Conservation (phyloP, 2,113 vertebrate species). For the Coracopsis vasa region DNA sequence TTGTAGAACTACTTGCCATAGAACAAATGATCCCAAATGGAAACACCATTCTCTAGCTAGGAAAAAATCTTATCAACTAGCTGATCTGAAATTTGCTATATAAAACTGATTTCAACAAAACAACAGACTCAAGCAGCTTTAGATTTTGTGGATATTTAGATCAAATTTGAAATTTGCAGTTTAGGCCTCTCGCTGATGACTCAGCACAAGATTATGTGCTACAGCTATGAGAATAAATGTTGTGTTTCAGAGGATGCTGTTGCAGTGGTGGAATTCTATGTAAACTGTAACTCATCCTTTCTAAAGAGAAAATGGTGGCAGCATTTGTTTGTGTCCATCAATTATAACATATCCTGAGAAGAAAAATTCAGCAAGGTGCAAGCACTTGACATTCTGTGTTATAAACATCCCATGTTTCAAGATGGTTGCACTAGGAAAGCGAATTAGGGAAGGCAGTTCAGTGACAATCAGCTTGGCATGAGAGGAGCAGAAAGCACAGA, state of each 20-base stretch:
- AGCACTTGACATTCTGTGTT: background rate
- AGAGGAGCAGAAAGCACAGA: background rate
- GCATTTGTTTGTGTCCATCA: background rate
- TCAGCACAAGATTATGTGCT: background rate
- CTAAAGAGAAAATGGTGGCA: background rate
- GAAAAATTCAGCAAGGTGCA: background rate
- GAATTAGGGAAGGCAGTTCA: background rate
- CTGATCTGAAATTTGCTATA: background rate
- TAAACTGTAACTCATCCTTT: background rate
- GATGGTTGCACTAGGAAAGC: background rate
- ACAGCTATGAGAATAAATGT: background rate
- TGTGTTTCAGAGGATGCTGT: background rate
- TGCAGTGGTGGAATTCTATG: background rate
- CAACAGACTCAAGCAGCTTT: background rate
- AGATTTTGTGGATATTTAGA: background rate
- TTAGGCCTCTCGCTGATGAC: accelerated
- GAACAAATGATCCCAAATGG: background rate
- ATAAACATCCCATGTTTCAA: background rate
- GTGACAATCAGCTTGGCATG: background rate
- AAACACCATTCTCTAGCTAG: background rate
- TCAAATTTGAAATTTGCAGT: background rate
- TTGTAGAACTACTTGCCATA: background rate
- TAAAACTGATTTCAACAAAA: background rate
- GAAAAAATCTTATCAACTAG: background rate
- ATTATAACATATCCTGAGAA: background rate